phyloP scores from a whole-genome alignment of 2,113 vertebrate species.

The Entelurus aequoreus region DNA sequence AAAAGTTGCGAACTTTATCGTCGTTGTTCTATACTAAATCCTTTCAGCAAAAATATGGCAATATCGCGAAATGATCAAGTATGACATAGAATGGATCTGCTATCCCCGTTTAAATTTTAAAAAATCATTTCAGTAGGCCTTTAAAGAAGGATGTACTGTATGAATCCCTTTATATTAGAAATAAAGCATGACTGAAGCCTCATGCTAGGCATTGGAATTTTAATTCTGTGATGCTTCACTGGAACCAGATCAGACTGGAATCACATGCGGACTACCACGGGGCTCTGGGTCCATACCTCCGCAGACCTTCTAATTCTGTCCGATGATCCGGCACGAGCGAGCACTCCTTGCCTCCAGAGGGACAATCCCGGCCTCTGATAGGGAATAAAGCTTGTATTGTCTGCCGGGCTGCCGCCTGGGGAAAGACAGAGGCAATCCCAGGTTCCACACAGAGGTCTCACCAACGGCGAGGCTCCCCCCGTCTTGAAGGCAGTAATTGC shows the following conservation, averaged over 20 bases:
- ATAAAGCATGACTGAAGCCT: slow-evolving; percentile 5
- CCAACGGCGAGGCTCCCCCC: slow-evolving; percentile 1
- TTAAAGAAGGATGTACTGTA: not conserved
- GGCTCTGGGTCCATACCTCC: slow-evolving; percentile 11
- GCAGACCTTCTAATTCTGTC: not conserved
- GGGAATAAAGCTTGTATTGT: slow-evolving; percentile 40
- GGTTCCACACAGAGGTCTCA: slow-evolving; percentile 37
- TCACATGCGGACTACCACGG: slow-evolving; percentile 6
- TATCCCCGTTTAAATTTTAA: too few species aligned
- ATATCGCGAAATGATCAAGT: too few species aligned
- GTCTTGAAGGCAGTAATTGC: slow-evolving; percentile 37
- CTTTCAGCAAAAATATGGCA: too few species aligned
- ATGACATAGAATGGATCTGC: too few species aligned
- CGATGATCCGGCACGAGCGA: not conserved
- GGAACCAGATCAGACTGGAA: slow-evolving; percentile 20
- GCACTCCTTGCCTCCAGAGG: not conserved
- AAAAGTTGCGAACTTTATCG: too few species aligned
- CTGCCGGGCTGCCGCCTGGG: not conserved
- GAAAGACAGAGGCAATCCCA: slow-evolving; percentile 20
- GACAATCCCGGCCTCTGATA: slow-evolving; percentile 21
- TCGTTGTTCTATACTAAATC: too few species aligned
- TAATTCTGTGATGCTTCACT: slow-evolving; percentile 33
- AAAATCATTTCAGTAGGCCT: too few species aligned
- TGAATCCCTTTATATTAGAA: not conserved
- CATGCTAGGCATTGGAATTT: slow-evolving; percentile 28